These are phyloP conservation scores for Chaetophractus vellerosus DNA, from an alignment of 2,797 vertebrate genomes.

Conservation along the genomic window DNA sequence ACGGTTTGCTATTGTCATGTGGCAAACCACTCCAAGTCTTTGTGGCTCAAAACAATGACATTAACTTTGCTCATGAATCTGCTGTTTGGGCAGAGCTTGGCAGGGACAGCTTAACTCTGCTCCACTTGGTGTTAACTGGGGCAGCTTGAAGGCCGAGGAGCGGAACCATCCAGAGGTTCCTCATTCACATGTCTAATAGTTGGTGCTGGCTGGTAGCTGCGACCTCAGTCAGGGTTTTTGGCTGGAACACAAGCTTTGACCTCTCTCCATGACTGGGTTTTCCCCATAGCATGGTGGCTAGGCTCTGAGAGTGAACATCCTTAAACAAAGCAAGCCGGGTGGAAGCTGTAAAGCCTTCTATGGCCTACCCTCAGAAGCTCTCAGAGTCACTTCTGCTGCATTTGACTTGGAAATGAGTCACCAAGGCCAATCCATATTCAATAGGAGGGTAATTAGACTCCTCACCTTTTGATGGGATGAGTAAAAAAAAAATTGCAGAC, in stretches of 20 bases:
- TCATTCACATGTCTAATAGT: not conserved
- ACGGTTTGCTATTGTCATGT: not conserved
- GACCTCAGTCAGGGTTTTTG: not conserved
- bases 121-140: not conserved
- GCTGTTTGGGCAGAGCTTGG: not conserved
- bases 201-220: not conserved
- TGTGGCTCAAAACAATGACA: not conserved
- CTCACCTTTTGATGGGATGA: not conserved
- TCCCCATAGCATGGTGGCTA: not conserved
- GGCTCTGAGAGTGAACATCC: not conserved
- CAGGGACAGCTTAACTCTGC: not conserved
- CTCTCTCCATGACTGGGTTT: not conserved
- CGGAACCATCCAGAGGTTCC: not conserved
- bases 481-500: constrained; percentile 10
- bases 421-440: not conserved
- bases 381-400: not conserved
- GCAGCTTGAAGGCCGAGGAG: not conserved
- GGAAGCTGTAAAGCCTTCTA: not conserved
- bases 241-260: not conserved
- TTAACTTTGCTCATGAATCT: not conserved
- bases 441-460: not conserved
- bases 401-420: not conserved
- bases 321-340: not conserved
- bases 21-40: not conserved
- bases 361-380: not conserved